Evolutionary conservation across 2,888 invertebrate species (phyloP), one percentile per base, ranked within the genome.

Genomic region (Bellardia pandia): DNA sequence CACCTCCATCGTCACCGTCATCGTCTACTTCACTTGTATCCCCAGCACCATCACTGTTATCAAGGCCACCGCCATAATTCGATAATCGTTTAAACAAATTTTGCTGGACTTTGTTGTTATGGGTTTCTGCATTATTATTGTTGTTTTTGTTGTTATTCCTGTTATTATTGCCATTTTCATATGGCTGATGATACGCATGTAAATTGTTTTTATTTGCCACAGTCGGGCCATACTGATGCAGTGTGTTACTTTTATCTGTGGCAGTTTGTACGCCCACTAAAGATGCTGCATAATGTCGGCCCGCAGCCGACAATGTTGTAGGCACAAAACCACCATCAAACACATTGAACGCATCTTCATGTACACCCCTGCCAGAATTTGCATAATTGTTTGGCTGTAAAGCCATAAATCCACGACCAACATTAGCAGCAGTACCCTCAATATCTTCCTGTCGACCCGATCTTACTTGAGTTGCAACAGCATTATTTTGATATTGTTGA

Each of bases 181-280:
- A 83, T 58, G 56, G 56, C 69, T 64, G 77, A 8, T 64, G 71
- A 48, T 72, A 64, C 40, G 51, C 71, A 33, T 77, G 75, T 76
- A 85, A 92, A 92, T 91, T 91, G 90, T 91, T 90, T 90, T 91
- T 91, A 77, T 88, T 90, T 76, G 66, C 78, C 14, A 77, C 85
- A 74, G 60, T 79, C 2, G 30, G 78, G 9, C 58, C 79, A 83
- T 68, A 53, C 9, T 51, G 66, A 42, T 71, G 66, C 56, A 69
- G 23, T 40, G 11, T 45, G 78, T 83, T 85, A 48, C 48, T 80
- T 62, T 62, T 79, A 60, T 81, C 74, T 68, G 60, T 16, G 72
- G 45, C 76, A 71, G 66, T 37, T 75, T 74, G 76, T 62, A 69
- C 23, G 30, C 78, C 78, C 72, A 14, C 77, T 56, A 80, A 74